A percentile compares a stretch with the other conserved stretches of the same genome.
Conservation (phyloP, 2,113 vertebrate genomes). For the Larimichthys polyactis region DNA sequence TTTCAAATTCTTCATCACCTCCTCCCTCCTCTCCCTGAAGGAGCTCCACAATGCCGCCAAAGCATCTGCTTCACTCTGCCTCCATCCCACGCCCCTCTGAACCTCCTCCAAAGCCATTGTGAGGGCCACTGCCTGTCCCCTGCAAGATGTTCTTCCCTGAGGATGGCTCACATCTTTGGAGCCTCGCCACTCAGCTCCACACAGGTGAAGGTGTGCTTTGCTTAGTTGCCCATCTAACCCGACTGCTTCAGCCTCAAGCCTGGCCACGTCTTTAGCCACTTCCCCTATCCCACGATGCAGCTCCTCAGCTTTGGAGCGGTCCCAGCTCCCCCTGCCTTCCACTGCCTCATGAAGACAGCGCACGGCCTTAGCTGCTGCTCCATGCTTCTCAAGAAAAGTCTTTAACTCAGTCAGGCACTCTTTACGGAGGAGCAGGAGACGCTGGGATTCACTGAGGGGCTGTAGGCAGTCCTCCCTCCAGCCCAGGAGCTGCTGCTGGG, state of each 20-base stretch:
- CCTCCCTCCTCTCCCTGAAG: slow-evolving; percentile 89
- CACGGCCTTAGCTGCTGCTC: slow-evolving; percentile 70
- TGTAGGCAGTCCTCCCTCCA: slow-evolving; percentile 90
- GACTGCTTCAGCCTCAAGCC: slow-evolving; percentile 86
- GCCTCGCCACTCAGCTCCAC: slow-evolving; percentile 60
- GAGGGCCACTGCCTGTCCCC: slow-evolving; percentile 85
- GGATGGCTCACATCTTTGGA: slow-evolving; percentile 24
- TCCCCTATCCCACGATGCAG: slow-evolving; percentile 84
- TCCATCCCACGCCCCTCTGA: slow-evolving; percentile 92
- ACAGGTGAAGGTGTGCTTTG: slow-evolving; percentile 92
- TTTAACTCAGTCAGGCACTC: slow-evolving; percentile 84
- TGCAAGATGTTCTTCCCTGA: slow-evolving; percentile 88
- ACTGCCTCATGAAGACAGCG: slow-evolving; percentile 84
- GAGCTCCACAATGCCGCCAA: slow-evolving; percentile 85
- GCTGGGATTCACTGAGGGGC: slow-evolving; percentile 88
- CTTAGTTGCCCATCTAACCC: slow-evolving; percentile 87
- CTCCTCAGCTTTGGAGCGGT: slow-evolving; percentile 86
- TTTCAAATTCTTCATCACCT: slow-evolving; percentile 89
- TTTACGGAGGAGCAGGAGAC: slow-evolving; percentile 85
- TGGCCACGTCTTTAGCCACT: slow-evolving; percentile 82
- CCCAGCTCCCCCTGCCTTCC: slow-evolving; percentile 88
- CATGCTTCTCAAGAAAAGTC: slow-evolving; percentile 84
- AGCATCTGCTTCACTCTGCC: slow-evolving; percentile 94
- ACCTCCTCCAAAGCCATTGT: slow-evolving; percentile 86
- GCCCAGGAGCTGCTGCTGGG: slow-evolving; percentile 85